These are phyloP conservation scores for Gorilla gorilla DNA, from an alignment of 2,113 vertebrate species.

Conservation along the genomic window DNA sequence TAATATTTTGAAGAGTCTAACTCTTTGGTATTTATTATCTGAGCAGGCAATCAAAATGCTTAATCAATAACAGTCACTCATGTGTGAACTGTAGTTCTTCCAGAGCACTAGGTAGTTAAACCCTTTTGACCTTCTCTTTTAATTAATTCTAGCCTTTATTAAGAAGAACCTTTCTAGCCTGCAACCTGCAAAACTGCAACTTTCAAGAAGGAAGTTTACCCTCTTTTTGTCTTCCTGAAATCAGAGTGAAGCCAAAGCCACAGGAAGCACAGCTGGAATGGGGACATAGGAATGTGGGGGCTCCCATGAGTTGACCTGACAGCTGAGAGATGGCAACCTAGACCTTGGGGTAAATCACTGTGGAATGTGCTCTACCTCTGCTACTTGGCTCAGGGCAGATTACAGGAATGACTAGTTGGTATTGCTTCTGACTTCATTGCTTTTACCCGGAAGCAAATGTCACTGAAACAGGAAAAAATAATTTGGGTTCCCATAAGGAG, in stretches of 20 bases:
- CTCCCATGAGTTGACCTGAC: neutral
- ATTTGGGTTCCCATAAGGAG: slow-evolving; percentile 48
- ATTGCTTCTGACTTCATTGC: slow-evolving; percentile 41
- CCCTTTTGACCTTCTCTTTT: slow-evolving; percentile 48
- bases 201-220: slow-evolving; percentile 16
- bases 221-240: neutral
- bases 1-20: slow-evolving; percentile 63
- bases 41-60: neutral
- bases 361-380: neutral
- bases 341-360: neutral
- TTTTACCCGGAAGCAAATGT: slow-evolving; percentile 59
- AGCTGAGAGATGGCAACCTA: neutral
- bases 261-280: neutral
- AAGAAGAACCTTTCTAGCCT: neutral
- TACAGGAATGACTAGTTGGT: neutral
- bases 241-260: slow-evolving; percentile 7
- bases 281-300: neutral
- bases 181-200: neutral
- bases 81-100: neutral
- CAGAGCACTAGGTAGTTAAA: neutral
- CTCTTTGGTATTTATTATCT: slow-evolving; percentile 42
- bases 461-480: slow-evolving; percentile 18
- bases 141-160: slow-evolving; percentile 62
- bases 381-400: neutral
- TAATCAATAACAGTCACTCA: slow-evolving; percentile 58